phyloP scores from a whole-genome alignment of 2,888 invertebrate species.

The Penaeus monodon region DNA sequence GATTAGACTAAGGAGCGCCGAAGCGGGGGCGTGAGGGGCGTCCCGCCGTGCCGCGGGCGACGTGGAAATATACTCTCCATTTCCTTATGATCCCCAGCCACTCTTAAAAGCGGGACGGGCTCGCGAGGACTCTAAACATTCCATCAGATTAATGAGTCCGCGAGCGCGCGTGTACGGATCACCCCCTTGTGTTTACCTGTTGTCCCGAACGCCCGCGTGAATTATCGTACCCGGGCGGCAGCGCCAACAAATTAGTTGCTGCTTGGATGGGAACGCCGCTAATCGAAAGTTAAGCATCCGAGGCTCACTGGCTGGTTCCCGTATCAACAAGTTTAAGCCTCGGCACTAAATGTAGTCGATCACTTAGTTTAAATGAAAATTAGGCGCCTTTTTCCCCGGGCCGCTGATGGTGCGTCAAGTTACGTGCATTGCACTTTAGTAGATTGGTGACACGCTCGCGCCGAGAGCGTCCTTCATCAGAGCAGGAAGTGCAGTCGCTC shows the following conservation, averaged over 20 bases:
- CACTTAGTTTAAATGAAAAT: slow-evolving; percentile 13
- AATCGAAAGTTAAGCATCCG: slow-evolving; percentile 48
- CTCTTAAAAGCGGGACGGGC: slow-evolving; percentile 45
- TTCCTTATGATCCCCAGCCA: slow-evolving; percentile 53
- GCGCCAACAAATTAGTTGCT: slow-evolving; percentile 44
- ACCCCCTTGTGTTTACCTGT: slow-evolving; percentile 43
- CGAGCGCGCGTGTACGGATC: slow-evolving; percentile 34
- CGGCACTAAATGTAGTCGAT: slow-evolving; percentile 9
- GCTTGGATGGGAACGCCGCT: slow-evolving; percentile 29
- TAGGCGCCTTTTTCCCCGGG: neutral
- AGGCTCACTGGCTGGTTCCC: slow-evolving; percentile 27
- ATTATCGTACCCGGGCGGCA: slow-evolving; percentile 43
- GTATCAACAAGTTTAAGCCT: slow-evolving; percentile 20
- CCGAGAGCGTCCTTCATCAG: no score
- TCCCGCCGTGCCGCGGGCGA: neutral
- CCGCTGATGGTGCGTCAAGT: no score
- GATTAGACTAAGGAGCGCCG: neutral
- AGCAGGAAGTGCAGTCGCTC: no score
- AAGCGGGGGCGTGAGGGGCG: neutral
- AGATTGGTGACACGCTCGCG: no score
- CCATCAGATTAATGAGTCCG: slow-evolving; percentile 58
- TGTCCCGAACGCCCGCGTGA: slow-evolving; percentile 34
- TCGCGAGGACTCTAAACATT: slow-evolving; percentile 45
- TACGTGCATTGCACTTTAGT: no score
- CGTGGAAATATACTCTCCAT: slow-evolving; percentile 40